Conservation (phyloP, 1,140 invertebrate genomes). For the Diuraphis noxia region DNA sequence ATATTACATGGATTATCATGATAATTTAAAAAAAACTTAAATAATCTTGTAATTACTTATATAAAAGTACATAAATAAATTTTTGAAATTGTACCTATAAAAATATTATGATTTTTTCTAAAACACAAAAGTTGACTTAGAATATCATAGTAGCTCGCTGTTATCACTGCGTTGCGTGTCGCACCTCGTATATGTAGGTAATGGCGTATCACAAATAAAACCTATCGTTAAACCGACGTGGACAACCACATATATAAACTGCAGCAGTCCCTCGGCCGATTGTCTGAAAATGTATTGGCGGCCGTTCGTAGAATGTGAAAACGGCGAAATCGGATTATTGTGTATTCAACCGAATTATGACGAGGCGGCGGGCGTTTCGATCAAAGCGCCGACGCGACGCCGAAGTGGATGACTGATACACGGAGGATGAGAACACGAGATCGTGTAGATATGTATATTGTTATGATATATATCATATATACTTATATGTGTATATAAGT, state of each 20-base stretch:
- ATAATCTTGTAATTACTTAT: background rate
- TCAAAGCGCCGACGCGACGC: background rate
- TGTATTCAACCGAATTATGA: constrained; percentile 38
- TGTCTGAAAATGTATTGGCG: background rate
- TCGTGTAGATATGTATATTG: background rate
- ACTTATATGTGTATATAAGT: no score
- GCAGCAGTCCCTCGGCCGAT: background rate
- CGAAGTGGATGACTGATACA: background rate
- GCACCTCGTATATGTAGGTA: background rate
- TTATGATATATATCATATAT: background rate
- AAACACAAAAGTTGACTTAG: background rate
- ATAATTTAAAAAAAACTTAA: background rate
- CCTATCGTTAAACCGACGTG: background rate
- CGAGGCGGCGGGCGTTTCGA: background rate
- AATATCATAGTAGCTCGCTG: background rate
- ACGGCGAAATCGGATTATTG: constrained; percentile 25
- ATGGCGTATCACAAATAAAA: background rate
- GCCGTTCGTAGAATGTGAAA: background rate
- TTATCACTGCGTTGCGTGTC: background rate
- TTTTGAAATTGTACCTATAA: background rate
- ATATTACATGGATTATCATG: background rate
- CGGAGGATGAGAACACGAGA: background rate
- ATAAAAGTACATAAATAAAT: background rate
- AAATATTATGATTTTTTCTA: background rate
- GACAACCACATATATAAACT: background rate